Conservation (phyloP, 2,888 invertebrate species). For the Tetragnatha montana region DNA sequence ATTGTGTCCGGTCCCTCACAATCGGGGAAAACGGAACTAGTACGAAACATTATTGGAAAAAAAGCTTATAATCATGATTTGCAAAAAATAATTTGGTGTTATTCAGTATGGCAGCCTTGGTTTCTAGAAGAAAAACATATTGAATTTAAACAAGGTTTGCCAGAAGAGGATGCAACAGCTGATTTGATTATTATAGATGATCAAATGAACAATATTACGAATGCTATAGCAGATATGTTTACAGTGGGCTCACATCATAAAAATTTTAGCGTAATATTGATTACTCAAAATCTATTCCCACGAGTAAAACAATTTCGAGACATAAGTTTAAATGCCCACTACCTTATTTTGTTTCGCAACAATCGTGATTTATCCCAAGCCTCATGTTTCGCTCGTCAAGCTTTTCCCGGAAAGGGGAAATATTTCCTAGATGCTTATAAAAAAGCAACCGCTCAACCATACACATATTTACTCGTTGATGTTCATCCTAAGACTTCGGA, state of each 20-base stretch:
- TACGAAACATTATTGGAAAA: not conserved
- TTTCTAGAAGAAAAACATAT: not conserved
- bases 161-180: not conserved
- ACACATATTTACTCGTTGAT: conserved; percentile 65
- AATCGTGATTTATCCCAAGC: conserved; percentile 15
- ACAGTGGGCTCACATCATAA: conserved; percentile 1
- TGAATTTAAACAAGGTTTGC: conserved; percentile 4
- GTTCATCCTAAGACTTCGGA: conserved; percentile 4
- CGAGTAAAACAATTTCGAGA: not conserved
- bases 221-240: conserved; percentile 13
- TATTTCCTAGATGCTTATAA: conserved; percentile 58
- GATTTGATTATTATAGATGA: conserved; percentile 22
- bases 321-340: not conserved
- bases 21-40: conserved; percentile 8
- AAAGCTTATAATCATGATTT: not conserved
- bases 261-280: conserved; percentile 26
- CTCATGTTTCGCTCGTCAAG: conserved; percentile 1
- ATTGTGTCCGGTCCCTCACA: not conserved
- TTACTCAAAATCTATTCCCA: conserved; percentile 11
- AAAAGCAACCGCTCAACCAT: conserved; percentile 59
- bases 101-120: not conserved
- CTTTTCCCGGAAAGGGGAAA: not conserved
- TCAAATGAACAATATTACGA: not conserved
- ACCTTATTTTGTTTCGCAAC: conserved; percentile 23
- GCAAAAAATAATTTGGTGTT: not conserved